Evolutionary conservation across 2,888 invertebrate genomes (phyloP).

Genomic region (Calliopum simillimum): DNA sequence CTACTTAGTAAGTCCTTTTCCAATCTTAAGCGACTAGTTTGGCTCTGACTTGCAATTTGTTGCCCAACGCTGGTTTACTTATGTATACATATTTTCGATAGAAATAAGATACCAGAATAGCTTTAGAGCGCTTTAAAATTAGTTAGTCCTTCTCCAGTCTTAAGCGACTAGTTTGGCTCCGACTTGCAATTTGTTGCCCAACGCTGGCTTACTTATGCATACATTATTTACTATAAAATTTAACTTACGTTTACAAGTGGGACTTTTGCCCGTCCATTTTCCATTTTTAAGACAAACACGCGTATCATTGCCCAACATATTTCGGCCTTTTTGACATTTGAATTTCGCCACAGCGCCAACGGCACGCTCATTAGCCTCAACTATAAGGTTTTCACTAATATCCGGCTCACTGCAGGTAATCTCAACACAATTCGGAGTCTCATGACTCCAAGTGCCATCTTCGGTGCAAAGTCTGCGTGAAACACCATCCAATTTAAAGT

Average conservation of each 20-base stretch:
- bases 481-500: slow-evolving; percentile 85
- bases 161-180: too few species aligned
- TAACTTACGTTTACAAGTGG: slow-evolving; percentile 82
- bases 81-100: too few species aligned
- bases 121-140: too few species aligned
- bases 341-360: slow-evolving; percentile 86
- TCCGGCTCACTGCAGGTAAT: slow-evolving; percentile 82
- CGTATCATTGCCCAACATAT: slow-evolving; percentile 82
- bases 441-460: slow-evolving; percentile 91
- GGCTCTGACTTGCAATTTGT: too few species aligned
- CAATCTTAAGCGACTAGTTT: too few species aligned
- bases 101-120: too few species aligned
- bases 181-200: not conserved
- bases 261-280: slow-evolving; percentile 84
- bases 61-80: too few species aligned
- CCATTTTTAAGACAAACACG: slow-evolving; percentile 81
- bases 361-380: slow-evolving; percentile 75
- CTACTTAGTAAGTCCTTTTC: too few species aligned
- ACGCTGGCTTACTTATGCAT: too few species aligned
- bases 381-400: slow-evolving; percentile 70
- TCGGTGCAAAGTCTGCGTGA: slow-evolving; percentile 86
- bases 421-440: slow-evolving; percentile 84
- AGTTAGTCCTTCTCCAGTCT: too few species aligned
- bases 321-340: slow-evolving; percentile 84
- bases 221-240: not conserved